Conservation (phyloP, 2,888 invertebrate genomes). For the Xanthorhoe designata region DNA sequence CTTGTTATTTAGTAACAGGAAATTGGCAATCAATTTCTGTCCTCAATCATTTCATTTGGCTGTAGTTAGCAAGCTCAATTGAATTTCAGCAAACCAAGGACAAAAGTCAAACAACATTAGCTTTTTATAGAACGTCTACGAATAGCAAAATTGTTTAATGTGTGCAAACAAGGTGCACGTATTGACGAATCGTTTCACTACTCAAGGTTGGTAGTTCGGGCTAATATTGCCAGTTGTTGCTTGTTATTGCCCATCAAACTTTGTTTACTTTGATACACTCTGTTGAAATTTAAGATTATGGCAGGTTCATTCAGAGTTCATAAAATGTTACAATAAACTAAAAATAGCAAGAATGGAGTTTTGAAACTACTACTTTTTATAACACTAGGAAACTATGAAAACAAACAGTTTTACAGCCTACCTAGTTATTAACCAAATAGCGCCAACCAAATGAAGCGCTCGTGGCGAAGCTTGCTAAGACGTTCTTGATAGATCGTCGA, state of each 20-base stretch:
- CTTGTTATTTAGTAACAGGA: no score
- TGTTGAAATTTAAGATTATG: not conserved
- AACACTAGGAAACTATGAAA: no score
- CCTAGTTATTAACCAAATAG: no score
- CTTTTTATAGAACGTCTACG: slow-evolving; percentile 33
- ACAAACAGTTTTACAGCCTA: no score
- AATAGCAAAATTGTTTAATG: slow-evolving; percentile 42
- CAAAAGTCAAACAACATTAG: not conserved
- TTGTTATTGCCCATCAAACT: slow-evolving; percentile 2
- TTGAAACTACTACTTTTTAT: no score
- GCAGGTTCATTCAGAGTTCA: not conserved
- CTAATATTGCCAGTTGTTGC: slow-evolving; percentile 23
- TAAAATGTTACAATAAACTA: not conserved
- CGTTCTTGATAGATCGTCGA: no score
- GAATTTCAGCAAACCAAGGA: not conserved
- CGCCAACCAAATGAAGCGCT: no score
- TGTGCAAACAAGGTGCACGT: slow-evolving; percentile 43
- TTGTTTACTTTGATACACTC: slow-evolving; percentile 3
- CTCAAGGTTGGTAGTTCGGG: slow-evolving; percentile 25
- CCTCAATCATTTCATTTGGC: not conserved
- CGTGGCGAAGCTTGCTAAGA: no score
- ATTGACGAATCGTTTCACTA: slow-evolving; percentile 44
- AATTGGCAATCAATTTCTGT: not conserved
- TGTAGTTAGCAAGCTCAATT: not conserved
- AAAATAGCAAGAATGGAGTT: not conserved